Evolutionary conservation across 2,888 invertebrate genomes (phyloP), one percentile per base, ranked within the genome.

Genomic region (Lasioglossum leucozonium): DNA sequence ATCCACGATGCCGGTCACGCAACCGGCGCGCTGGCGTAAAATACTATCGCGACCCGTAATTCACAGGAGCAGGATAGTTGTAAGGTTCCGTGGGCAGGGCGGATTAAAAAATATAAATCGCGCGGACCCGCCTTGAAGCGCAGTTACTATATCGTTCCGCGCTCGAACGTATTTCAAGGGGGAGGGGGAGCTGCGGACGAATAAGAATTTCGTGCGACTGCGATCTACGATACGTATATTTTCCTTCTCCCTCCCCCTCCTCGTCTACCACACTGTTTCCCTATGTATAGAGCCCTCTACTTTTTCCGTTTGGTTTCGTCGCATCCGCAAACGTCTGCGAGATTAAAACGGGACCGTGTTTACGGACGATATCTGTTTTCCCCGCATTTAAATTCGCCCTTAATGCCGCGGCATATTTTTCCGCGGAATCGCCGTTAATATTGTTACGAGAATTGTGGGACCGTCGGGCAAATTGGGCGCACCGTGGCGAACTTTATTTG

Each of bases 61-160:
- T 84, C 84, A 82, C 82, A 74, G 42, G 77, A 84, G 82, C 84
- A 47, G 77, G 79, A 85, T 85, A 79, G 80, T 78, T 78, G 81
- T 80, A 79, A 81, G 81, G 81, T 79, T 85, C 77, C 73, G n/a
- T n/a, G 51, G 77, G 30, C 42, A 44, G 74, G 44, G 84, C 72
- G 81, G 84, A 84, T 80, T 81, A 81, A 85, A 87, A 87, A 86
- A 80, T 86, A 87, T 85, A 85, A 82, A 87, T 86, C 82, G 74
- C 72, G 30, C 16, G 65, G 42, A 30, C 69, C 65, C 55, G 62
- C 40, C 72, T 69, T 42, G 80, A 76, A 77, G 75, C 44, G 58
- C n/a, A 34, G 30, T 26, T 51, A 73, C 62, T 65, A 26, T 58
- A 78, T 65, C 71, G 75, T 77, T 76, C 37, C 40, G 42, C 30